Conservation (phyloP, 2,888 invertebrate genomes). For the Parascotia fuliginaria region DNA sequence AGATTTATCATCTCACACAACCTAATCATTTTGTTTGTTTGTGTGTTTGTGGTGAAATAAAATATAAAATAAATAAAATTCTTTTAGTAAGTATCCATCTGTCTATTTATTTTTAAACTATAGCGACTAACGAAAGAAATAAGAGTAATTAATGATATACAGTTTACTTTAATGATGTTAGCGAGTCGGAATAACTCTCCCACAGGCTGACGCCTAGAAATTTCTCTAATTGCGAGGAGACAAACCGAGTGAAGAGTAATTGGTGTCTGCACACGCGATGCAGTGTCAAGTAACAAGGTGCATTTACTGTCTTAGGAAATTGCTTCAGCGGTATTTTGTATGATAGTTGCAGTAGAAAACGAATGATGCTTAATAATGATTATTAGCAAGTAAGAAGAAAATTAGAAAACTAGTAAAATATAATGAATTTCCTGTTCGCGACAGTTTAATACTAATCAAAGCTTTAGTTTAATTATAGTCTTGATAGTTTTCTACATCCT, state of each 20-base stretch:
- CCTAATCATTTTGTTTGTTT: no score
- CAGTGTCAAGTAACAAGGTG: constrained; percentile 37
- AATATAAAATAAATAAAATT: no score
- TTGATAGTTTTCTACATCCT: no score
- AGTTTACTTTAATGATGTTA: constrained; percentile 53
- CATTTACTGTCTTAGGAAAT: constrained; percentile 27
- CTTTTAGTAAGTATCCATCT: no score
- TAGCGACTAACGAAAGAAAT: background rate
- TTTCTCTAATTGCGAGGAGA: constrained; percentile 65
- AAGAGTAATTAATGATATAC: constrained; percentile 30
- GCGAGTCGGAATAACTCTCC: constrained; percentile 67
- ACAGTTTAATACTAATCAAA: no score
- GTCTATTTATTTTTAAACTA: background rate
- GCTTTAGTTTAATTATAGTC: no score
- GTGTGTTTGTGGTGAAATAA: no score
- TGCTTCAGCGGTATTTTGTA: constrained; percentile 19
- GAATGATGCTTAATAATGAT: background rate
- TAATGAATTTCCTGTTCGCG: no score
- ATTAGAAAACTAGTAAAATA: no score
- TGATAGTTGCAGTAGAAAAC: no score
- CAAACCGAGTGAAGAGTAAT: constrained; percentile 50
- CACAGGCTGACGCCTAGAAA: constrained; percentile 66
- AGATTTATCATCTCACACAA: no score
- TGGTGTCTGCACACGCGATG: constrained; percentile 47
- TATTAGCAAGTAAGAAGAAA: no score